phyloP scores from a whole-genome alignment of 2,888 invertebrate species.

The Drosophila helvetica region DNA sequence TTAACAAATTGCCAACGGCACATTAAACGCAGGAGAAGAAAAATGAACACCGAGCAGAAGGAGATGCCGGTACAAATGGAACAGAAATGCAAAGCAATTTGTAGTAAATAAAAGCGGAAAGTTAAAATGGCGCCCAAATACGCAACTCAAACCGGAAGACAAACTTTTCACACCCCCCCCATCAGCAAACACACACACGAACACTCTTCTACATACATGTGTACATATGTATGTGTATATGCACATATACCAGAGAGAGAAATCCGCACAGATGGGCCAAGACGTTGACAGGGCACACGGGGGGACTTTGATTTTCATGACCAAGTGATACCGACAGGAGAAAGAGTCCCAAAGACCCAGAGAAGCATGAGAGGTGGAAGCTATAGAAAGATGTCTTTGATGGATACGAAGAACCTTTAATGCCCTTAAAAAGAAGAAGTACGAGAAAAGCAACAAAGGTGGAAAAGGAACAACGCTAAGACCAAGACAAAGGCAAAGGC shows the following conservation, averaged over 20 bases:
- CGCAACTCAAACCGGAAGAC: conserved; percentile 46
- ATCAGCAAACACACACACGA: conserved; percentile 7
- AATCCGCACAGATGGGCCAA: conserved; percentile 14
- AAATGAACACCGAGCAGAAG: not conserved
- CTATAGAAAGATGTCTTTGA: conserved; percentile 22
- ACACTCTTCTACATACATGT: conserved; percentile 4
- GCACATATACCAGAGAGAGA: not conserved
- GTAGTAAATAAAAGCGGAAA: conserved; percentile 54
- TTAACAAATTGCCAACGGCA: conserved; percentile 52
- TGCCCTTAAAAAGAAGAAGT: conserved; percentile 15
- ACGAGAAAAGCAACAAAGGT: not conserved
- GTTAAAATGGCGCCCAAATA: conserved; percentile 39
- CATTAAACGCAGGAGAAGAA: conserved; percentile 27
- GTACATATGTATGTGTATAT: not conserved
- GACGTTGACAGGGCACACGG: conserved; percentile 22
- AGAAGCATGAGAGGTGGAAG: conserved; percentile 6
- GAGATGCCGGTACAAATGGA: conserved; percentile 11
- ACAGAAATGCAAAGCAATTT: conserved; percentile 51
- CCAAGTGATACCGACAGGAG: conserved; percentile 27
- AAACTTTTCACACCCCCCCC: conserved; percentile 42
- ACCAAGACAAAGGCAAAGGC: not conserved
- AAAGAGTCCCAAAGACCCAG: conserved; percentile 1
- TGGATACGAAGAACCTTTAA: conserved; percentile 15
- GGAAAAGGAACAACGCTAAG: not conserved
- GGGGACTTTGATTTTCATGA: conserved; percentile 53